Conservation (phyloP, 2,888 invertebrate genomes). For the Aproaerema taeniolella region DNA sequence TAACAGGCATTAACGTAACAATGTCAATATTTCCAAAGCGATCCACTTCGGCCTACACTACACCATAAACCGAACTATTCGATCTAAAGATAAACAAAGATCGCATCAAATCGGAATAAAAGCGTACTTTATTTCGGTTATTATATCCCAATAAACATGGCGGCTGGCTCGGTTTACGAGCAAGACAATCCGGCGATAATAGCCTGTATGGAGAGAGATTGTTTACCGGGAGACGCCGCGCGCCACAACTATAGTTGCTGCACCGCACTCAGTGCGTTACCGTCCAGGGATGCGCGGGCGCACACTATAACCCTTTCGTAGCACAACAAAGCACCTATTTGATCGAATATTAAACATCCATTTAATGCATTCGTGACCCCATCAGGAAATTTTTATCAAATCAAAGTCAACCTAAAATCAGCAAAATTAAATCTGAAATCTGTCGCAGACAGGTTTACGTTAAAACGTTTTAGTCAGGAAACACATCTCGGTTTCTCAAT, state of each 20-base stretch:
- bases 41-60: background rate
- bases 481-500: too few species aligned
- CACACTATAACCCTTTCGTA: too few species aligned
- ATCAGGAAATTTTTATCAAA: too few species aligned
- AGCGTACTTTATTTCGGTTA: slow-evolving; percentile 61
- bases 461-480: too few species aligned
- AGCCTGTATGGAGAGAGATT: slow-evolving; percentile 53
- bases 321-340: too few species aligned
- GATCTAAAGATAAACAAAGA: slow-evolving; percentile 60
- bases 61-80: slow-evolving; percentile 42
- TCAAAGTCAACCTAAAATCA: too few species aligned
- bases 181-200: slow-evolving; percentile 55
- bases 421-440: too few species aligned
- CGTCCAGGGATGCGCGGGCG: too few species aligned
- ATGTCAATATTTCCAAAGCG: background rate
- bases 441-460: too few species aligned
- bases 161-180: slow-evolving; percentile 30
- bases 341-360: too few species aligned
- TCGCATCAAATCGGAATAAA: slow-evolving; percentile 58
- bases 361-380: too few species aligned
- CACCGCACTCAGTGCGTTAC: background rate
- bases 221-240: slow-evolving; percentile 44
- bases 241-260: background rate
- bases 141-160: slow-evolving; percentile 61
- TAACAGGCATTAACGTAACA: slow-evolving; percentile 1